A percentile compares a stretch with the other conserved stretches of the same genome.
Evolutionary conservation across 2,113 vertebrate species (phyloP).

Genomic region (Hyla sarda): DNA sequence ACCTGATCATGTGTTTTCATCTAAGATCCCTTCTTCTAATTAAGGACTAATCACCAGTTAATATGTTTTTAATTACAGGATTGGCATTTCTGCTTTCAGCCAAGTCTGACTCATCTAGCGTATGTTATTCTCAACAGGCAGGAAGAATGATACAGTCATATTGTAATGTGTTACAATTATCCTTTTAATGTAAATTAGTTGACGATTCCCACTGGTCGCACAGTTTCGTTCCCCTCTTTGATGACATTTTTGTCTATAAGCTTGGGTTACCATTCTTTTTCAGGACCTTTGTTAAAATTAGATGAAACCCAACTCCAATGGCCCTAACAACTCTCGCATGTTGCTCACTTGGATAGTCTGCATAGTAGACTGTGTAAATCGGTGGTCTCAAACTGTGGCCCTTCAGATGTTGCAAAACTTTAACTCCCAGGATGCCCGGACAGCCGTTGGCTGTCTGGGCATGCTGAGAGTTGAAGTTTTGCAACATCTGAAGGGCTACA

Average conservation of each 20-base stretch:
- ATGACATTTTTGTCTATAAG: neutral
- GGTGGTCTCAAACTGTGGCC: too few species aligned
- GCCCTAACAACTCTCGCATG: too few species aligned
- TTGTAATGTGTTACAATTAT: slow-evolving; percentile 34
- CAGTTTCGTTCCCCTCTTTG: neutral
- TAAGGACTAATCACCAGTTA: slow-evolving; percentile 28
- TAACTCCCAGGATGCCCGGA: too few species aligned
- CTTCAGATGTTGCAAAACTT: too few species aligned
- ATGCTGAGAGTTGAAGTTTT: too few species aligned
- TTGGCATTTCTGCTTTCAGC: slow-evolving; percentile 10
- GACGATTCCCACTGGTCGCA: slow-evolving; percentile 1
- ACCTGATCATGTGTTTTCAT: too few species aligned
- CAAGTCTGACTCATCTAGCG: slow-evolving; percentile 12
- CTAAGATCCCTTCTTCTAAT: slow-evolving; percentile 3
- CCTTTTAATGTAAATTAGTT: slow-evolving; percentile 17
- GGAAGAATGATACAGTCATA: neutral
- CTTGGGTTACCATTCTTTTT: neutral
- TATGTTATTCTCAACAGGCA: slow-evolving; percentile 17
- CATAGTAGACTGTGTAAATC: too few species aligned
- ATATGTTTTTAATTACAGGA: slow-evolving; percentile 53
- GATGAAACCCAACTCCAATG: neutral
- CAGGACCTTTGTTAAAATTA: neutral
- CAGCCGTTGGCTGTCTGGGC: too few species aligned
- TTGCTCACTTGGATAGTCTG: too few species aligned
- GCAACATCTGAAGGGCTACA: too few species aligned